Base-by-base conservation (phyloP, 2,888 invertebrate species). In the Diplazon laetatorius region DNA sequence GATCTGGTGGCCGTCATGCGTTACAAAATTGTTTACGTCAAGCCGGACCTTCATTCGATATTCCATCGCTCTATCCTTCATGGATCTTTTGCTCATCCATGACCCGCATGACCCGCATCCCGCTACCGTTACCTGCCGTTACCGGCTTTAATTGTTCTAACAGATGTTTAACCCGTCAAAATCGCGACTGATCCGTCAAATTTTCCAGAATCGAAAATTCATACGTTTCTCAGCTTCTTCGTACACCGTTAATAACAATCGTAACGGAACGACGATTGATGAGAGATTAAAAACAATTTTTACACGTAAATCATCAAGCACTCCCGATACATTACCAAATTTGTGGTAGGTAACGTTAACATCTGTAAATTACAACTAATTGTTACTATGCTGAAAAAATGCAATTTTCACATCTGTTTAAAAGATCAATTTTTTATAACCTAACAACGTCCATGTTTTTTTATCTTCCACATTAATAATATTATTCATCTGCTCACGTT, bases 131-230 rank as follows among this genome's bases (percentile, higher is more conserved):
- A 30, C 14, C 16, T 9, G 35, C 30, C 35, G 3, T 1, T 25
- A 30, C 14, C 16, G 16, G 35, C 30, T 16, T 9, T 1, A 16
- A 12, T 8, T 55, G 1, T 9, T 55, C 2, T 16, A 59, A 50
- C 70, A 60, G 71, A 76, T 76, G 76, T 76, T 71, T 52, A 55
- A 66, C 66, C 62, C 60, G 14, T 44, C 71, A 22, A 66, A 60
- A 66, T 71, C 46, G 22, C 42, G 71, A 39, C 25, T 71, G 37
- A 60, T 62, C 37, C 14, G 50, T 44, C 66, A 39, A 35, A 22
- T 50, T 30, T 30, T 66, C 14, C 46, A 30, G 35, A 66, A 50
- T 9, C 22, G 30, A 39, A 60, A 44, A 2, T 39, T 50, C 20
- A 6, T 12, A 20, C 50, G 25, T 16, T 48, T 60, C 18, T 16